A percentile compares a stretch with the other conserved stretches of the same genome.
These are phyloP conservation scores for Mustela nigripes DNA, from an alignment of 2,113 vertebrate species.

Conservation along the genomic window DNA sequence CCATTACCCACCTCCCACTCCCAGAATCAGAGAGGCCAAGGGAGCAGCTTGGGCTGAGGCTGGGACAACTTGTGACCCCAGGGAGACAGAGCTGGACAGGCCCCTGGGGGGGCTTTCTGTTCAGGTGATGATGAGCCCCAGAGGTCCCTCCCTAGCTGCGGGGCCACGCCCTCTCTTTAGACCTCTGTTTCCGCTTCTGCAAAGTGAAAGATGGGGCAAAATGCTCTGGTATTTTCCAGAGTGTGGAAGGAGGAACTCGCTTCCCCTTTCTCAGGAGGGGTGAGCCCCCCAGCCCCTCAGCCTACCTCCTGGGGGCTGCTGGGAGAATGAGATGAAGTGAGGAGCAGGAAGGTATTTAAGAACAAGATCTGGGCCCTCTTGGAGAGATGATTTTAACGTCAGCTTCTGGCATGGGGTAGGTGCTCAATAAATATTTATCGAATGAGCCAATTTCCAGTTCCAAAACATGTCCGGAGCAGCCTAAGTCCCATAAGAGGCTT, in stretches of 20 bases:
- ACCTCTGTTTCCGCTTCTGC: background rate
- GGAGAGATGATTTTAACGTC: background rate
- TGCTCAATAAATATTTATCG: background rate
- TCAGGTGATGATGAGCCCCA: background rate
- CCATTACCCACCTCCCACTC: slow-evolving; percentile 11
- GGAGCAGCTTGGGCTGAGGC: slow-evolving; percentile 78
- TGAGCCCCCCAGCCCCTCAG: background rate
- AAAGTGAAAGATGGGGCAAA: background rate
- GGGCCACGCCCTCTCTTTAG: background rate
- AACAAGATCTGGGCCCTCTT: background rate
- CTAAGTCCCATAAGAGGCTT: background rate
- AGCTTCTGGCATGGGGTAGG: background rate
- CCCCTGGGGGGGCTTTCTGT: background rate
- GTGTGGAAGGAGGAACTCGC: background rate
- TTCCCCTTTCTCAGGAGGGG: background rate
- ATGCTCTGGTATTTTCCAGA: background rate
- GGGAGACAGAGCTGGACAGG: background rate
- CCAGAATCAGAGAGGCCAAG: slow-evolving; percentile 57
- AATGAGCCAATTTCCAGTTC: slow-evolving; percentile 3
- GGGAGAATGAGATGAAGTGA: background rate
- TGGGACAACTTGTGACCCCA: slow-evolving; percentile 73
- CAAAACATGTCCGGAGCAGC: background rate
- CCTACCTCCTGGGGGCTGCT: background rate
- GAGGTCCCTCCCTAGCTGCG: background rate
- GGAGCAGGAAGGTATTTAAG: background rate